These are phyloP conservation scores for Etia nguti DNA, from an alignment of 2,113 vertebrate genomes.

Conservation along the genomic window DNA sequence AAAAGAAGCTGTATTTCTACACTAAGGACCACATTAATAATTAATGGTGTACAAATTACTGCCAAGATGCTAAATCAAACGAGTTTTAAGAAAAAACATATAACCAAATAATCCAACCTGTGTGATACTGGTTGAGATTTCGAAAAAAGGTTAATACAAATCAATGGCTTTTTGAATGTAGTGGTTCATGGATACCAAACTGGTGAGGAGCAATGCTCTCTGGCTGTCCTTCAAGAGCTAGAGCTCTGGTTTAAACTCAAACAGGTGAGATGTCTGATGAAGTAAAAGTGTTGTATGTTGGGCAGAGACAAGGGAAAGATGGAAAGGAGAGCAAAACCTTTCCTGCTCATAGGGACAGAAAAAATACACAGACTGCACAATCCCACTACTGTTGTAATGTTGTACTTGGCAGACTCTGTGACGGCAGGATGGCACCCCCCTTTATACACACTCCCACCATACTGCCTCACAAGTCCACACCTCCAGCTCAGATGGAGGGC, in stretches of 20 bases:
- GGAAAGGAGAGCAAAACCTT: conserved; percentile 41
- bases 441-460: conserved; percentile 4
- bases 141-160: not conserved
- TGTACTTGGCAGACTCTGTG: conserved; percentile 58
- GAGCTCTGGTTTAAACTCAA: not conserved
- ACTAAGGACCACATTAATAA: not conserved
- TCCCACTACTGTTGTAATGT: conserved; percentile 64
- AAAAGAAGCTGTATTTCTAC: not conserved
- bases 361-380: conserved; percentile 56
- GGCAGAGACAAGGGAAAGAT: conserved; percentile 20
- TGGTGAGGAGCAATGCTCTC: not conserved
- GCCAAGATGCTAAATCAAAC: not conserved
- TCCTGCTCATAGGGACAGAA: conserved; percentile 36
- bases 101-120: not conserved
- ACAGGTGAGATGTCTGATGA: conserved; percentile 39
- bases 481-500: conserved; percentile 27
- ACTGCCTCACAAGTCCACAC: conserved; percentile 29
- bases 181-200: not conserved
- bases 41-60: not conserved
- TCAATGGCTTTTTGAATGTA: conserved; percentile 22
- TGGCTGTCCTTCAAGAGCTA: not conserved
- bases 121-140: not conserved
- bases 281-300: conserved; percentile 10
- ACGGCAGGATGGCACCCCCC: conserved; percentile 37
- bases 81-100: not conserved